Conservation (phyloP, 2,888 invertebrate species). For the Drosophila prolongata region DNA sequence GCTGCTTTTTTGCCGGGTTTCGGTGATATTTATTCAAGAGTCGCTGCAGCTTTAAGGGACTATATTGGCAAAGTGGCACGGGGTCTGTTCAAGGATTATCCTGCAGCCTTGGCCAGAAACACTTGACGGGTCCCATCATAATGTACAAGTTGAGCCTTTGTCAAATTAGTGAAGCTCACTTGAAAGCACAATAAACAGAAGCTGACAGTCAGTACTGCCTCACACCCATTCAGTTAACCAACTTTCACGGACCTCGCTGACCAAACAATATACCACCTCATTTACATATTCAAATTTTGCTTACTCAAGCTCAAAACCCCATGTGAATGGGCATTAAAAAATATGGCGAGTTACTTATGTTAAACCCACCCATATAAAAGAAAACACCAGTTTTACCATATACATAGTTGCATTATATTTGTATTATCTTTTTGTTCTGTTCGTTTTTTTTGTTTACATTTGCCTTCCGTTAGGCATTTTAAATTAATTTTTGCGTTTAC, state of each 20-base stretch:
- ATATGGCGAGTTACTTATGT: constrained; percentile 8
- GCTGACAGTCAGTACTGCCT: constrained; percentile 42
- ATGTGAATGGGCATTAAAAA: constrained; percentile 5
- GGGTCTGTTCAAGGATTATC: constrained; percentile 1
- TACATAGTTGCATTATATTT: constrained; percentile 64
- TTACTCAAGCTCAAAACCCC: constrained; percentile 9
- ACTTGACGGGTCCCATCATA: constrained; percentile 53
- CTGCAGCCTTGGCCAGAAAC: constrained; percentile 48
- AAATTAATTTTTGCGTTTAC: constrained; percentile 56
- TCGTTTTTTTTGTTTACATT: constrained; percentile 13
- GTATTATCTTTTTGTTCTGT: constrained; percentile 30
- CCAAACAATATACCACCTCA: constrained; percentile 27
- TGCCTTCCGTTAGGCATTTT: constrained; percentile 25
- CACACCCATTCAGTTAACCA: too few species aligned
- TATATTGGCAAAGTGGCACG: neutral
- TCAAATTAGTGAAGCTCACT: constrained; percentile 78
- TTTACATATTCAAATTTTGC: constrained; percentile 38
- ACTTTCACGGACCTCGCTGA: constrained; percentile 7
- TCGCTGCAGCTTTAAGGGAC: neutral
- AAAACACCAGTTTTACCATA: constrained; percentile 46
- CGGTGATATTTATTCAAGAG: constrained; percentile 13
- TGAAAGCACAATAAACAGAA: constrained; percentile 59
- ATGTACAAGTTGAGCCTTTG: constrained; percentile 81
- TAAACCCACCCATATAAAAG: constrained; percentile 7
- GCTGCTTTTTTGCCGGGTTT: constrained; percentile 18